Evolutionary conservation across 37 sponge, comb jelly and placozoan genomes (phyloP).

Genomic region (Spongilla lacustris): DNA sequence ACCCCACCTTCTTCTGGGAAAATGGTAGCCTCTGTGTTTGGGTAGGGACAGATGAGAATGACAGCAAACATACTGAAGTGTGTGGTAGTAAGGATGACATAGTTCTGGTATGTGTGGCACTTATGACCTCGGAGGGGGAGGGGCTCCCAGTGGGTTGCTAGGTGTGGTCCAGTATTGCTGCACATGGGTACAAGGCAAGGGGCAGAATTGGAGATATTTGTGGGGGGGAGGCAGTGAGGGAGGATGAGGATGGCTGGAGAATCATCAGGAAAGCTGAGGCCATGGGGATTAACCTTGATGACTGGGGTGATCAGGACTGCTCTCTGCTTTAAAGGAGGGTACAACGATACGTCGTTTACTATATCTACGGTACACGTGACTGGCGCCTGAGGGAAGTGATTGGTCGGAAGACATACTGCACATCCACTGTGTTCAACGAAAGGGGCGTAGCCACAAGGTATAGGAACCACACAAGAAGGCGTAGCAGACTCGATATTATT

Average conservation of each 20-base stretch:
- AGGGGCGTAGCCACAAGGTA: too few relatives aligned
- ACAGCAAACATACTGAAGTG: slow-evolving; percentile 75
- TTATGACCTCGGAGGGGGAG: not conserved
- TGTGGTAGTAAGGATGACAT: slow-evolving; percentile 38
- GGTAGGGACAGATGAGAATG: slow-evolving; percentile 10
- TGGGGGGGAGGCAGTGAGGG: slow-evolving; percentile 29
- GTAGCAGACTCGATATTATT: too few relatives aligned
- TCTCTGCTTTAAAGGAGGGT: slow-evolving; percentile 22
- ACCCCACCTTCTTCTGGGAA: slow-evolving; percentile 12
- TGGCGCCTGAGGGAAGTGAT: too few relatives aligned
- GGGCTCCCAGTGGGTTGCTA: slow-evolving; percentile 31
- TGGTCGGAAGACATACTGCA: too few relatives aligned
- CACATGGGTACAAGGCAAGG: slow-evolving; percentile 27
- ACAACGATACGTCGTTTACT: slow-evolving; percentile 44
- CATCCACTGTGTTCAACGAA: too few relatives aligned
- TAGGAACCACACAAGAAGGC: too few relatives aligned
- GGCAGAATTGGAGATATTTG: not conserved
- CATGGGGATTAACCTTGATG: slow-evolving; percentile 50
- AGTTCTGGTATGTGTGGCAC: slow-evolving; percentile 32
- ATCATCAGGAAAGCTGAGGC: slow-evolving; percentile 28
- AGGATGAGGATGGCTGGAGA: slow-evolving; percentile 55
- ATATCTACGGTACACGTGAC: not conserved
- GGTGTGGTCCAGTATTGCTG: slow-evolving; percentile 30
- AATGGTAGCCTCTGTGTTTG: slow-evolving; percentile 2
- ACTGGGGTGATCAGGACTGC: slow-evolving; percentile 56